These are phyloP conservation scores for Cremastinae sp. DNA, from an alignment of 2,888 invertebrate species.

Conservation along the genomic window DNA sequence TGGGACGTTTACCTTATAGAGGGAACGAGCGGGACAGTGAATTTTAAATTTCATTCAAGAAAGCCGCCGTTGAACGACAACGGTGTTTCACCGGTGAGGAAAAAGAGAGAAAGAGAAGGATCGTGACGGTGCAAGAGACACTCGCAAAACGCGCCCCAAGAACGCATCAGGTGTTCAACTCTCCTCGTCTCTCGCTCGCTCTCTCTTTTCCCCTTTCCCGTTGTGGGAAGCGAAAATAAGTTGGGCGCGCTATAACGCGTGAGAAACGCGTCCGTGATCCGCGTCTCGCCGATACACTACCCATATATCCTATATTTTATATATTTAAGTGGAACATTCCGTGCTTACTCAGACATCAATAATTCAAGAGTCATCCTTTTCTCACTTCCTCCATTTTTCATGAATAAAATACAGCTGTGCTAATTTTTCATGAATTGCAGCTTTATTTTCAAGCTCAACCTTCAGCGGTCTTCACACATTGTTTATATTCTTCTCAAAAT, in stretches of 20 bases:
- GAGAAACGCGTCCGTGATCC: conserved; percentile 53
- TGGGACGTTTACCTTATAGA: too few relatives aligned
- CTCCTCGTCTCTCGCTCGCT: conserved; percentile 14
- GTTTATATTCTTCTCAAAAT: too few relatives aligned
- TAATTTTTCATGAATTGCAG: too few relatives aligned
- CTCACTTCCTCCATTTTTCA: neutral
- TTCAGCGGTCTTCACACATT: too few relatives aligned
- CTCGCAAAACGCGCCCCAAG: conserved; percentile 15
- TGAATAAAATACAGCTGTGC: too few relatives aligned
- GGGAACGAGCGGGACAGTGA: conserved; percentile 47
- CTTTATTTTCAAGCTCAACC: too few relatives aligned
- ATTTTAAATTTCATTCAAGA: conserved; percentile 60
- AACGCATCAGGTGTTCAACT: conserved; percentile 42
- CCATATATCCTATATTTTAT: conserved; percentile 1
- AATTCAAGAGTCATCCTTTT: neutral
- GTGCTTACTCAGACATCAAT: conserved; percentile 3
- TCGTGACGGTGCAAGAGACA: conserved; percentile 48
- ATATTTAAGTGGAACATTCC: conserved; percentile 17
- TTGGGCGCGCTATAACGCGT: conserved; percentile 40
- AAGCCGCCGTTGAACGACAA: conserved; percentile 49
- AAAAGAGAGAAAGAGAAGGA: neutral
- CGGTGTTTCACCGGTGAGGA: conserved; percentile 25
- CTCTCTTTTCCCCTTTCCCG: conserved; percentile 6
- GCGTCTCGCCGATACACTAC: conserved; percentile 13
- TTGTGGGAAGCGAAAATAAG: conserved; percentile 58